Percentiles rank a stretch among this genome's conserved stretches.
These are phyloP conservation scores for Tychaedon coryphoeus DNA, from an alignment of 2,113 vertebrate species.

Conservation along the genomic window DNA sequence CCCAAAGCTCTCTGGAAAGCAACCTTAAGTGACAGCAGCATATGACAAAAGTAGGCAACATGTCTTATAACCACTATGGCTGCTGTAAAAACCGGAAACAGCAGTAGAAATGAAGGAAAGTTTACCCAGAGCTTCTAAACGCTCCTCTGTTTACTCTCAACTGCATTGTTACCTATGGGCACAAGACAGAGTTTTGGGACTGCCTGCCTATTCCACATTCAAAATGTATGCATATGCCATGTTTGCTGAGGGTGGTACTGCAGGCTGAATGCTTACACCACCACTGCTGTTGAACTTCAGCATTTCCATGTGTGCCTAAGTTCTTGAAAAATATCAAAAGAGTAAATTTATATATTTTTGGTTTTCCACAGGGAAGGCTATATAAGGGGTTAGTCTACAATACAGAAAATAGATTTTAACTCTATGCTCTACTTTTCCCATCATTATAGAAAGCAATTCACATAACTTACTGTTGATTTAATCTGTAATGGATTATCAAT, in stretches of 20 bases:
- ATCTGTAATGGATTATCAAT: slow-evolving; percentile 77
- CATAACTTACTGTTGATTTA: slow-evolving; percentile 81
- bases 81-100: background rate
- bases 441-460: background rate
- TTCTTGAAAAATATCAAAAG: background rate
- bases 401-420: background rate
- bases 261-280: background rate
- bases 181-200: background rate
- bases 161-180: background rate
- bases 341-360: background rate
- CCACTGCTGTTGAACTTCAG: background rate
- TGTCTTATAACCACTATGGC: background rate
- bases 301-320: rapidly evolving
- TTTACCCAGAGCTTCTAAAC: background rate
- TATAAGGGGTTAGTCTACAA: background rate
- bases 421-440: background rate
- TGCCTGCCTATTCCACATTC: background rate
- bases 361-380: background rate
- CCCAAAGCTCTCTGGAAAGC: background rate
- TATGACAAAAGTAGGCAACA: background rate
- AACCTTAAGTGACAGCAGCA: background rate
- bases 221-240: rapidly evolving
- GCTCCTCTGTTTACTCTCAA: background rate
- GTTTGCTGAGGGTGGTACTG: background rate
- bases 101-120: background rate